Conservation (phyloP, 37 sponge, comb jelly and placozoan species). For the Crambe crambe region DNA sequence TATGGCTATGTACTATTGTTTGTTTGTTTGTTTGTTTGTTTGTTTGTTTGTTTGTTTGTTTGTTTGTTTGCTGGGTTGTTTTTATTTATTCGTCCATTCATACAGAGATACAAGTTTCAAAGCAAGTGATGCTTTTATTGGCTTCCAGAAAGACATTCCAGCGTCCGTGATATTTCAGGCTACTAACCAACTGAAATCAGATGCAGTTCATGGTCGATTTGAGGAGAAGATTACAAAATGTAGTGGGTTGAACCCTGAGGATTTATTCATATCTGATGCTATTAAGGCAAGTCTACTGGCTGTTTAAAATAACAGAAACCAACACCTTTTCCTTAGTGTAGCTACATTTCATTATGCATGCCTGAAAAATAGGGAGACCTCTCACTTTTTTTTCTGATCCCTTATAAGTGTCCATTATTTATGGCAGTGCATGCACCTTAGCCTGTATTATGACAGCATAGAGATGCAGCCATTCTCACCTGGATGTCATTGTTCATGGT, state of each 20-base stretch:
- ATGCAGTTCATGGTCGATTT: too few species aligned
- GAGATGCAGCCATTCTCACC: too few species aligned
- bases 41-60: not conserved
- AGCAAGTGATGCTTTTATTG: constrained; percentile 82
- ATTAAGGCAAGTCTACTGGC: too few species aligned
- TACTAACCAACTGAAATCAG: constrained; percentile 25
- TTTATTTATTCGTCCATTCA: not conserved
- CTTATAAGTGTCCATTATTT: too few species aligned
- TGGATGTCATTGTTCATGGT: not conserved
- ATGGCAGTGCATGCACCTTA: too few species aligned
- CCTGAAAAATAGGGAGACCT: too few species aligned
- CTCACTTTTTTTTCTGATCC: too few species aligned
- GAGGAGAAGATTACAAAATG: not conserved
- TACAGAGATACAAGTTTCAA: constrained; percentile 27
- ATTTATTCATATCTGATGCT: too few species aligned
- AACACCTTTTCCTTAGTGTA: too few species aligned
- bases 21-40: not conserved
- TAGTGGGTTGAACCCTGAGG: not conserved
- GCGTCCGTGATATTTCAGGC: constrained; percentile 90
- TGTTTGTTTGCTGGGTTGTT: not conserved
- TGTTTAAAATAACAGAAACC: too few species aligned
- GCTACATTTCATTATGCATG: too few species aligned
- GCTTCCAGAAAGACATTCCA: constrained; percentile 86
- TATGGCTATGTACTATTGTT: not conserved
- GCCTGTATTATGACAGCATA: too few species aligned